Conservation (phyloP, 2,888 invertebrate genomes). For the Morpho achilles region DNA sequence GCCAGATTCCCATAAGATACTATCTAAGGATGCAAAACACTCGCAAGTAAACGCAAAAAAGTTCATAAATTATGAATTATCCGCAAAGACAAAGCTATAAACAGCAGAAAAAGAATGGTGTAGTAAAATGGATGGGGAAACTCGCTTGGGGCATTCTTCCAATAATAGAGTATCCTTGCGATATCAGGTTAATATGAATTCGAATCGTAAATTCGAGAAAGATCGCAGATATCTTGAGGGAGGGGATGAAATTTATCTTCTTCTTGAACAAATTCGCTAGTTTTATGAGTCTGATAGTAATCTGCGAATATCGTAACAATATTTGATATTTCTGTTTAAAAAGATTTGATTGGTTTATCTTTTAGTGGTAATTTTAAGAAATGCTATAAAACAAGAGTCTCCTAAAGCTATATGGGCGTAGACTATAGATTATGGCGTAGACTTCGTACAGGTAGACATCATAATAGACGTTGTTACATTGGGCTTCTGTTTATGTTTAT, state of each 20-base stretch:
- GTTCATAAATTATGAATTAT: conserved; percentile 8
- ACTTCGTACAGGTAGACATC: no score
- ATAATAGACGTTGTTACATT: no score
- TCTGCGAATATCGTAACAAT: background rate
- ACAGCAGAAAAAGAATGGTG: conserved; percentile 11
- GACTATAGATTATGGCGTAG: no score
- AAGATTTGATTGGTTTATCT: no score
- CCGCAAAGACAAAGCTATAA: conserved; percentile 11
- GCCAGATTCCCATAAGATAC: no score
- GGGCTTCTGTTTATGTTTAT: no score
- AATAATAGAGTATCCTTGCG: conserved; percentile 12
- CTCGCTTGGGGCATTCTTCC: background rate
- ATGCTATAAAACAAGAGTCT: no score
- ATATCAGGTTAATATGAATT: conserved; percentile 21
- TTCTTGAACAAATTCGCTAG: conserved; percentile 22
- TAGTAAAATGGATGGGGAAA: conserved; percentile 6
- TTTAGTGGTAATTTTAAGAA: no score
- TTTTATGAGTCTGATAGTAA: conserved; percentile 15
- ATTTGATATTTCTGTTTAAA: background rate
- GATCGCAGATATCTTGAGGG: conserved; percentile 13
- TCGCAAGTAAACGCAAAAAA: background rate
- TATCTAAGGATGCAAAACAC: no score
- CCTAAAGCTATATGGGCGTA: no score
- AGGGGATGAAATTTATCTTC: conserved; percentile 20
- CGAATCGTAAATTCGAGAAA: conserved; percentile 19